Conservation (phyloP, 2,113 vertebrate genomes). For the Microcebus murinus region DNA sequence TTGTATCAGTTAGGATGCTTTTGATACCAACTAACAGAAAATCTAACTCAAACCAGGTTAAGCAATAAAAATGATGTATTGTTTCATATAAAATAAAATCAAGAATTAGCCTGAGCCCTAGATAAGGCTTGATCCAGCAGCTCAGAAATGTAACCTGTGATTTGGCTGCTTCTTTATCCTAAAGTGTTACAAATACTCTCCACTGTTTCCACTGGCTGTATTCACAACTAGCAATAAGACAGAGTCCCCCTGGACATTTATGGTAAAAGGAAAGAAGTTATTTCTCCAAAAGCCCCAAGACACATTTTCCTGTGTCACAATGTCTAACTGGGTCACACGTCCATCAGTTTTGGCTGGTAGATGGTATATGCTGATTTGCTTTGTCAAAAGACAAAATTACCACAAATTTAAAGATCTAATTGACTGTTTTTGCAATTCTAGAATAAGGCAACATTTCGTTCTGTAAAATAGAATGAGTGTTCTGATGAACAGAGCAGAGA, state of each 20-base stretch:
- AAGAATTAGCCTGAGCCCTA: not conserved
- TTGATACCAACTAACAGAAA: not conserved
- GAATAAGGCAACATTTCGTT: not conserved
- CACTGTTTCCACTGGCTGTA: not conserved
- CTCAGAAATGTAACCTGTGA: not conserved
- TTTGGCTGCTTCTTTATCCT: not conserved
- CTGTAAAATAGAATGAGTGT: not conserved
- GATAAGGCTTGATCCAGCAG: not conserved
- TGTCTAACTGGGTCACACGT: not conserved
- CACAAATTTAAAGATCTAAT: not conserved
- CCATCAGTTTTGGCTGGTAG: not conserved
- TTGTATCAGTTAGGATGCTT: not conserved
- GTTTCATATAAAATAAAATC: slow-evolving; percentile 1
- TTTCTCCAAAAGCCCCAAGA: not conserved
- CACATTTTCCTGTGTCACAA: not conserved
- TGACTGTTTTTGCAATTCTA: not conserved
- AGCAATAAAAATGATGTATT: not conserved
- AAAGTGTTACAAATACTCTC: not conserved
- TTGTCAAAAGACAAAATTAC: not conserved
- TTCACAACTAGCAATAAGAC: not conserved
- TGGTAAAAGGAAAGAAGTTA: not conserved
- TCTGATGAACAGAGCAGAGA: not conserved
- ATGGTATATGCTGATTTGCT: not conserved
- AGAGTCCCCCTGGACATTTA: not conserved
- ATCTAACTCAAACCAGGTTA: not conserved